Evolutionary conservation across 2,797 vertebrate genomes (phyloP), one percentile per base, ranked within the genome.

Genomic region (Tympanoctomys barrerae): DNA sequence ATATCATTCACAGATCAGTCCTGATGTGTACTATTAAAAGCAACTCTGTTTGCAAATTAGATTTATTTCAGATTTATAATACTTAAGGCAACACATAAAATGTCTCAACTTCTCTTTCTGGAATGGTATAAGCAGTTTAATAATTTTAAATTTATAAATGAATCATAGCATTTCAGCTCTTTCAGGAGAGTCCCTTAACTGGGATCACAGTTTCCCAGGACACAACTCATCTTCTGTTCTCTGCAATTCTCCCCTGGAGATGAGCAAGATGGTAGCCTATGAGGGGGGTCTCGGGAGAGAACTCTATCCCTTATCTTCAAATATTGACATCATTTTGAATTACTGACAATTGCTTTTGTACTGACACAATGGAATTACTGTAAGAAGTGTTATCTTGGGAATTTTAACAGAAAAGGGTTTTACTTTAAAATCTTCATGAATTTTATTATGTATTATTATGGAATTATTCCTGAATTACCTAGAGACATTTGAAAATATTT

Each of bases 381-480:
- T 98, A 96, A 93, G 91, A 97, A 91, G 88, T 42, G 11, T 49
- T 95, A 97, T 93, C 97, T 97, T 97, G 96, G 92, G 97, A 98
- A 95, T 95, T 97, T 96, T 97, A 96, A 96, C 97, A 97, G 81
- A 92, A 96, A 77, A 97, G 94, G 24, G 90, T 97, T 96, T 97
- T 97, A 89, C 97, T 98, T 92, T 97, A 97, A 97, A 95, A 96
- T 97, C 86, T 92, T 46, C 66, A 90, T 89, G 87, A 95, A 96
- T 87, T 94, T 98, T 98, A 98, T 98, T 98, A 98, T 96, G 94
- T 96, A 97, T 98, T 98, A 98, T 98, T 89, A 97, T 96, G 90
- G 98, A 98, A 98, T 98, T 98, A 98, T 97, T 98, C 98, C 95
- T 97, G 96, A 98, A 98, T 98, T 96, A 96, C 94, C 94, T 94